Evolutionary conservation across 2,113 vertebrate genomes (phyloP).

Genomic region (Tychaedon coryphoeus): DNA sequence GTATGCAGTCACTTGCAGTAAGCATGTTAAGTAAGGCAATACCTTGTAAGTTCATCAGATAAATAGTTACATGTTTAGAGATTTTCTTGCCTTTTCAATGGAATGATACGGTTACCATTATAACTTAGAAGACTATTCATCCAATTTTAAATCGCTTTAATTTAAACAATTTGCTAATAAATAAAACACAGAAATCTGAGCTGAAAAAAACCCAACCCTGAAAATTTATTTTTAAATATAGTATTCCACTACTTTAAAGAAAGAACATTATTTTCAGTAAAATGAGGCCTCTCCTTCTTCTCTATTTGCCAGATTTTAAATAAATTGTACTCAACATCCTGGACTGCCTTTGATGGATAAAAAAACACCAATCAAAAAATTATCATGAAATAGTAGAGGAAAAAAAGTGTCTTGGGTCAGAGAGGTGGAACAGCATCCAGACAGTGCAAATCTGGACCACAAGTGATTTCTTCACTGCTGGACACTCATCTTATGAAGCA

Average conservation of each 20-base stretch:
- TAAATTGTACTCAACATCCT: background rate
- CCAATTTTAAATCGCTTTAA: background rate
- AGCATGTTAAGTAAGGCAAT: slow-evolving; percentile 9
- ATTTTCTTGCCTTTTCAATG: slow-evolving; percentile 7
- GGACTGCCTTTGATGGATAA: background rate
- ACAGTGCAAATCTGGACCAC: background rate
- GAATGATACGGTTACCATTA: background rate
- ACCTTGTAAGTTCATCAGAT: background rate
- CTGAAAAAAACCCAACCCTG: background rate
- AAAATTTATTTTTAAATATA: background rate
- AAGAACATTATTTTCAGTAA: slow-evolving; percentile 7
- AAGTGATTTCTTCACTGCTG: background rate
- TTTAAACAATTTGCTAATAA: background rate
- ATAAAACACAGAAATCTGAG: background rate
- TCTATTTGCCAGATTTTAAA: background rate
- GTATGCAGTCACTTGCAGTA: slow-evolving; percentile 9
- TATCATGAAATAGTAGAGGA: background rate
- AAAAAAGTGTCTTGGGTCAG: background rate
- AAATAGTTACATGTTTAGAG: background rate
- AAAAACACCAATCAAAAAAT: background rate
- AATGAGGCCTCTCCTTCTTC: background rate
- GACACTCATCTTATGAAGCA: background rate
- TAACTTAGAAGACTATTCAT: background rate
- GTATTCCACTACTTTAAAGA: background rate
- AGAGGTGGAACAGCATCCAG: background rate